Evolutionary conservation across 2,113 vertebrate genomes (phyloP), one percentile per base, ranked within the genome.

Genomic region (Montifringilla adamsi): DNA sequence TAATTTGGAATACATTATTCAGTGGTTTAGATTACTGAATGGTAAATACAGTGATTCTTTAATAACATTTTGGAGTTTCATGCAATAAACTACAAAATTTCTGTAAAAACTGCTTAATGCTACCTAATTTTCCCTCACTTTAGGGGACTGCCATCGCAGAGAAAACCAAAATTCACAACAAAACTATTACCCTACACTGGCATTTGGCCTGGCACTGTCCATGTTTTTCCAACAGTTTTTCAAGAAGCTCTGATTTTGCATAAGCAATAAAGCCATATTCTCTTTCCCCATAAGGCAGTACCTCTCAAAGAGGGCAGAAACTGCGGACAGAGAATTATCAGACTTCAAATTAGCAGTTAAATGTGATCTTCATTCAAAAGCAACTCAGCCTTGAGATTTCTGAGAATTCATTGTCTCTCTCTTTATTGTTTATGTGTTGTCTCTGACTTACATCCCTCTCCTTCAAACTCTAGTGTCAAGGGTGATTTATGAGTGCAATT

Each of bases 401-500:
- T 75, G 33, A 81, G 35, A 60, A 84, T 88, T 84, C 72, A 83
- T 83, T 94, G 50, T 72, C 15, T 78, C 24, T 73, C 26, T 53
- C 56, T 60, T 73, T 69, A 76, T 74, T 2, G 0, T 69, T 85
- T 79, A 64, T 55, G 14, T 83, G 75, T 86, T 9, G 0, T 28
- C 59, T 90, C 62, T 95, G 87, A 94, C 92, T 92, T 95, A 72
- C 35, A 74, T 67, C 33, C 50, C 75, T 89, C 58, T 75, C 79
- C 55, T 73, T 90, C 87, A 95, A 83, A 87, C 44, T 68, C 92
- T 74, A 46, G 22, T 64, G 72, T 86, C 56, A 79, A 46, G 53
- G 23, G 55, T 93, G 88, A 96, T 77, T 88, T 96, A 96, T 1
- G 52, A 84, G 44, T 49, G 47, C 67, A 93, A 92, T 96, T 92